phyloP scores from a whole-genome alignment of 2,888 invertebrate species.

The Axea sp. region DNA sequence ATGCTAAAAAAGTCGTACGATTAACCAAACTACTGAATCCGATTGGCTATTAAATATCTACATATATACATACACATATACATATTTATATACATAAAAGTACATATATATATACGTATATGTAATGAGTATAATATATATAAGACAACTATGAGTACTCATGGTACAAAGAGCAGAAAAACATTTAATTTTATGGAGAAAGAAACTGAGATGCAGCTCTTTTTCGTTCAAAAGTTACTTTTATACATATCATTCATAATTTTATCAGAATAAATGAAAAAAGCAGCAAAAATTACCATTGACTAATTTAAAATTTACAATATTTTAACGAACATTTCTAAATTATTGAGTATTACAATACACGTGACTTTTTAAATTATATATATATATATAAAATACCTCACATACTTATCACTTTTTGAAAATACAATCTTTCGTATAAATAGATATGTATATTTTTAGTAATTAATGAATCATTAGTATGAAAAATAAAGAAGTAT shows the following conservation, averaged over 20 bases:
- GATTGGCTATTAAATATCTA: constrained; percentile 57
- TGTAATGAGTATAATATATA: constrained; percentile 53
- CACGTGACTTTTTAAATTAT: too few species aligned
- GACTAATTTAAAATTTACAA: too few species aligned
- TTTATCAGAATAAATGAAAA: background rate
- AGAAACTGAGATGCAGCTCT: constrained; percentile 62
- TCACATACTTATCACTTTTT: too few species aligned
- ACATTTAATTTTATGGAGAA: constrained; percentile 65
- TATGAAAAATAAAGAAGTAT: too few species aligned
- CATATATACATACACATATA: constrained; percentile 49
- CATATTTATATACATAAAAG: constrained; percentile 15
- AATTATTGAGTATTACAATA: too few species aligned
- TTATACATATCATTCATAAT: constrained; percentile 16
- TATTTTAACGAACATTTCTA: too few species aligned
- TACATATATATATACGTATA: constrained; percentile 30
- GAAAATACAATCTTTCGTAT: too few species aligned
- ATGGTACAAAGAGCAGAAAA: constrained; percentile 71
- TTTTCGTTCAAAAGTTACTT: constrained; percentile 18
- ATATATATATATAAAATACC: too few species aligned
- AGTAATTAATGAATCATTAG: too few species aligned
- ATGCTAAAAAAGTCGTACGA: constrained; percentile 65
- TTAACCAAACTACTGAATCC: constrained; percentile 62
- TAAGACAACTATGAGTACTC: constrained; percentile 69
- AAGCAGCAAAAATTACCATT: background rate
- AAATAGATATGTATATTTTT: too few species aligned